Evolutionary conservation across 2,888 invertebrate species (phyloP).

Genomic region (Drosophila melanosoma): DNA sequence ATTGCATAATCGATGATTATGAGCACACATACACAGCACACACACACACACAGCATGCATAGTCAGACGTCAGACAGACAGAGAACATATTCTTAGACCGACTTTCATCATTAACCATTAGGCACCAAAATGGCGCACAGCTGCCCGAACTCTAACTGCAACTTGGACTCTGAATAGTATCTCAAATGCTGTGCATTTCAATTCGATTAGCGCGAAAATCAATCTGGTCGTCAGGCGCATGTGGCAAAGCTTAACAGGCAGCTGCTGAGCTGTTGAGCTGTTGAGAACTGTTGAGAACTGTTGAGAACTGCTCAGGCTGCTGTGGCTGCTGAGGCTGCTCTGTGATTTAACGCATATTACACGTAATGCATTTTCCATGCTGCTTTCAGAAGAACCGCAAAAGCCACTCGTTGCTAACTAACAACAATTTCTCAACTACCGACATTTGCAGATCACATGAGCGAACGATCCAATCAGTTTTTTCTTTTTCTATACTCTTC

Average conservation of each 20-base stretch:
- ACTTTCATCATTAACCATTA: conserved; percentile 3
- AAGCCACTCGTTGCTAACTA: conserved; percentile 49
- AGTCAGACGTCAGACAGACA: background rate
- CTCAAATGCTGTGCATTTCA: conserved; percentile 62
- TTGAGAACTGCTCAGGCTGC: conserved; percentile 14
- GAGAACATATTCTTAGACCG: conserved; percentile 7
- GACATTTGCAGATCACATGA: conserved; percentile 47
- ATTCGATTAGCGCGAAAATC: conserved; percentile 79
- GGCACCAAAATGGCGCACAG: conserved; percentile 53
- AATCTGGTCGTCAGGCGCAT: conserved; percentile 64
- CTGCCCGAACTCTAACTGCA: conserved; percentile 19
- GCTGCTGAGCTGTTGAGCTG: conserved; percentile 27
- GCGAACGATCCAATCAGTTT: conserved; percentile 53
- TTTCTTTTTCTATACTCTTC: conserved; percentile 2
- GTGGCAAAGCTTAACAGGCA: conserved; percentile 45
- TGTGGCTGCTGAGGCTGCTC: conserved; percentile 43
- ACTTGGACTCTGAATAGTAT: background rate
- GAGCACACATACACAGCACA: conserved; percentile 34
- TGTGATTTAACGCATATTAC: conserved; percentile 77
- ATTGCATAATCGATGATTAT: conserved; percentile 75
- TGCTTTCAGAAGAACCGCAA: conserved; percentile 70
- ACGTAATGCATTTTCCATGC: conserved; percentile 75
- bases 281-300: conserved; percentile 7
- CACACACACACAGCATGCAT: background rate
- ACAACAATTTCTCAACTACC: conserved; percentile 46